These are phyloP conservation scores for Opisthocomus hoazin DNA, from an alignment of 2,113 vertebrate species.

Conservation along the genomic window DNA sequence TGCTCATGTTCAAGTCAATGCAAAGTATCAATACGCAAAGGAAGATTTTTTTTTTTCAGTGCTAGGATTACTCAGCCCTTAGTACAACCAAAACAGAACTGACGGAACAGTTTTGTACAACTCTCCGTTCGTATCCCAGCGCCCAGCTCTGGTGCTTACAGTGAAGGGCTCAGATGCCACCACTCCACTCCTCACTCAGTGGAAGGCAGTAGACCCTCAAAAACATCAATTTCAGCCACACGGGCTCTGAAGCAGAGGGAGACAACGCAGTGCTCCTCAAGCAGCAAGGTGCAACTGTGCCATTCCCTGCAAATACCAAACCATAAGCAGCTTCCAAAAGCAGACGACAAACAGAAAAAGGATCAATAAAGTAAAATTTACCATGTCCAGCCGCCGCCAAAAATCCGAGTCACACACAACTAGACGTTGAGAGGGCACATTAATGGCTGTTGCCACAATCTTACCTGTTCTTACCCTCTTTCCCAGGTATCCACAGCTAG, in stretches of 20 bases:
- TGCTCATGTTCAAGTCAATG: not conserved
- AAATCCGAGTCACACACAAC: not conserved
- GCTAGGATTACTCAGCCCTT: not conserved
- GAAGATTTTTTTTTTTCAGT: not conserved
- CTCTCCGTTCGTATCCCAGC: not conserved
- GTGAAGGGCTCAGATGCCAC: not conserved
- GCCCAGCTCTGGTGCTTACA: not conserved
- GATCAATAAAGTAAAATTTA: not conserved
- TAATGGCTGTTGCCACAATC: not conserved
- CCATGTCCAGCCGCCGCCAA: accelerated
- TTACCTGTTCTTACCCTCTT: not conserved
- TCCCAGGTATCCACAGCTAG: not conserved
- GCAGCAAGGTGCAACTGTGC: not conserved
- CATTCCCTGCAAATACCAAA: not conserved
- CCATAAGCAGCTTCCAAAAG: not conserved
- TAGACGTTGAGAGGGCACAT: not conserved
- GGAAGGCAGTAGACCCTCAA: not conserved
- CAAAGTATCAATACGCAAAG: not conserved
- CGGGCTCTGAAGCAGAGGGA: not conserved
- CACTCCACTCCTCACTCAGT: not conserved
- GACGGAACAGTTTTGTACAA: not conserved
- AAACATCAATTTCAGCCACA: not conserved
- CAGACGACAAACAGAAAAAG: not conserved
- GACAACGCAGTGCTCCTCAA: accelerated
- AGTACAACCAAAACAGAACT: not conserved